phyloP scores from a whole-genome alignment of 2,888 invertebrate species.

The Polyommatus iphigenia region DNA sequence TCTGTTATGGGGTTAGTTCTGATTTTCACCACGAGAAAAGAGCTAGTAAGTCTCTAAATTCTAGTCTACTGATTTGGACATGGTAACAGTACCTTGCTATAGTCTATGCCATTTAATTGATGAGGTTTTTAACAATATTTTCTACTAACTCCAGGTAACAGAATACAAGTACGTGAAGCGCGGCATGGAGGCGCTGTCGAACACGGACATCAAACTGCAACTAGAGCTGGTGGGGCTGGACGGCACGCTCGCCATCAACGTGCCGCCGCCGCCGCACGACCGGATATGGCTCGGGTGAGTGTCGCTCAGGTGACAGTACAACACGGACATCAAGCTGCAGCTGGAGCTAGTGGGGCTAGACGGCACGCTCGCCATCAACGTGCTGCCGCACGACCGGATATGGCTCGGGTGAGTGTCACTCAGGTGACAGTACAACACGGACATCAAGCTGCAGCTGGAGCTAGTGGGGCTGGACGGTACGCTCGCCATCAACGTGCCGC shows the following conservation, averaged over 20 bases:
- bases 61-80: too few species aligned
- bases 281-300: slow-evolving; percentile 91
- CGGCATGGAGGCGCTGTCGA: slow-evolving; percentile 94
- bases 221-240: slow-evolving; percentile 90
- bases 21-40: too few species aligned
- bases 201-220: slow-evolving; percentile 91
- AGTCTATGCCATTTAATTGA: too few species aligned
- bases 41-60: too few species aligned
- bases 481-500: slow-evolving; percentile 91
- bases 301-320: slow-evolving; percentile 49
- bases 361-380: slow-evolving; percentile 89
- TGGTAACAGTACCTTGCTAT: too few species aligned
- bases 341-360: slow-evolving; percentile 90
- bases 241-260: slow-evolving; percentile 89
- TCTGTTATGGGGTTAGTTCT: too few species aligned
- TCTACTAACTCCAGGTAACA: slow-evolving; percentile 81
- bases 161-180: slow-evolving; percentile 92
- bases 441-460: slow-evolving; percentile 91
- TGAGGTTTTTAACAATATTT: not conserved
- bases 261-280: slow-evolving; percentile 94
- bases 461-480: slow-evolving; percentile 88
- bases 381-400: slow-evolving; percentile 94
- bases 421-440: slow-evolving; percentile 81
- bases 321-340: slow-evolving; percentile 91
- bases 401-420: slow-evolving; percentile 86